Evolutionary conservation across 37 sponge, comb jelly and placozoan genomes (phyloP).

Genomic region (Mnemiopsis leidyi): DNA sequence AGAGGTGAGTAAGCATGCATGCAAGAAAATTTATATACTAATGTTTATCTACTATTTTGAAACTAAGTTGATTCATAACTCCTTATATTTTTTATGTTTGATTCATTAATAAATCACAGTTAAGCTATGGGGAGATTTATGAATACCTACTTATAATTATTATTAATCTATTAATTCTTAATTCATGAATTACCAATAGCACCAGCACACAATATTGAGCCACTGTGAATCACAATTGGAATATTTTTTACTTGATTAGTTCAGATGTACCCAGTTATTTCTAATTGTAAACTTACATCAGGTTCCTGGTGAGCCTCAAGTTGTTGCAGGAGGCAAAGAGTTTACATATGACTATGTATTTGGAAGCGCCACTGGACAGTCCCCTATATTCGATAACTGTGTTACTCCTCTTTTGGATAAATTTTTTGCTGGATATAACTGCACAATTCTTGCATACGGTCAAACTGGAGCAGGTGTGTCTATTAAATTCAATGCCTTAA

Average conservation of each 20-base stretch:
- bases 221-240: too few species aligned
- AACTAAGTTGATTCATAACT: background rate
- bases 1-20: background rate
- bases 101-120: too few species aligned
- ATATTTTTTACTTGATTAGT: too few species aligned
- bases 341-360: slow-evolving; percentile 65
- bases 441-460: slow-evolving; percentile 54
- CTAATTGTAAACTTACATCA: background rate
- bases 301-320: slow-evolving; percentile 62
- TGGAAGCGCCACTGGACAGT: slow-evolving; percentile 34
- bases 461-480: slow-evolving; percentile 63
- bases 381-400: slow-evolving; percentile 54
- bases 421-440: slow-evolving; percentile 62
- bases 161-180: too few species aligned
- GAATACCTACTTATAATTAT: background rate
- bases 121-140: too few species aligned
- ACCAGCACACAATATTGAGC: too few species aligned
- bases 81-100: background rate
- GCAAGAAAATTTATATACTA: too few species aligned
- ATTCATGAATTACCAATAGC: background rate
- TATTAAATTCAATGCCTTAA: too few species aligned
- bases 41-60: background rate
- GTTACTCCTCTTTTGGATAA: slow-evolving; percentile 34
- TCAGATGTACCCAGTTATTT: too few species aligned
- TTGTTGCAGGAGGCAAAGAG: slow-evolving; percentile 27